Base-by-base conservation (phyloP, 2,888 invertebrate genomes). In the Thymelicus lineola region DNA sequence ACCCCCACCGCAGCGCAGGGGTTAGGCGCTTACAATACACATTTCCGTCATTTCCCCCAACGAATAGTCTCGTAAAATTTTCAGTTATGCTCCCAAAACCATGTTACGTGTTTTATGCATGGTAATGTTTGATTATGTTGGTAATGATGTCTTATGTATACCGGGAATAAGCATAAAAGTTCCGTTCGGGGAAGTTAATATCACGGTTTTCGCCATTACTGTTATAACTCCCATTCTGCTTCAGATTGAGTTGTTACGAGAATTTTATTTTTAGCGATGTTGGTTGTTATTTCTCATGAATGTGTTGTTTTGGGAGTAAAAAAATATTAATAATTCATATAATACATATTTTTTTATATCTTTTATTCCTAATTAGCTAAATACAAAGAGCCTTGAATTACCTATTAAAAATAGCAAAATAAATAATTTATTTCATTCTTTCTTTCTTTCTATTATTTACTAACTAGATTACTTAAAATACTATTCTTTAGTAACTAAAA, bases 51-150 rank as follows among this genome's bases (percentile, higher is more conserved):
- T 72, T 73, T 73, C 61, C 62, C 66, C 62, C 68, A 69, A 75
- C 71, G 74, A 77, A 76, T 75, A 77, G 72, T 75, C 76, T 79
- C 76, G 73, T 79, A 74, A 78, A 78, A 79, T 75, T 77, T 77
- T 74, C 78, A 76, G 72, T 76, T 73, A 74, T 74, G 61, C 36
- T 7, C 35, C 61, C 55, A 45, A 68, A 61, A 42, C 50, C 38
- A 48, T 66, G 66, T 66, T 66, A 66, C 50, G 28, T 59, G 48
- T 59, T 67, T 50, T 50, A 66, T 67, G 55, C 38, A 53, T 35
- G 42, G 45, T 68, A 61, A 68, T 62, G 46, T 68, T 68, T 68
- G 62, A 46, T 68, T 68, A 68, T 68, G 62, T 48, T 35, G 36
- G 62, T 68, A 62, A 68, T 68, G 62, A 68, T 57, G 68, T 62